These are phyloP conservation scores for Calameuta filiformis DNA, from an alignment of 2,888 invertebrate species.

Conservation along the genomic window DNA sequence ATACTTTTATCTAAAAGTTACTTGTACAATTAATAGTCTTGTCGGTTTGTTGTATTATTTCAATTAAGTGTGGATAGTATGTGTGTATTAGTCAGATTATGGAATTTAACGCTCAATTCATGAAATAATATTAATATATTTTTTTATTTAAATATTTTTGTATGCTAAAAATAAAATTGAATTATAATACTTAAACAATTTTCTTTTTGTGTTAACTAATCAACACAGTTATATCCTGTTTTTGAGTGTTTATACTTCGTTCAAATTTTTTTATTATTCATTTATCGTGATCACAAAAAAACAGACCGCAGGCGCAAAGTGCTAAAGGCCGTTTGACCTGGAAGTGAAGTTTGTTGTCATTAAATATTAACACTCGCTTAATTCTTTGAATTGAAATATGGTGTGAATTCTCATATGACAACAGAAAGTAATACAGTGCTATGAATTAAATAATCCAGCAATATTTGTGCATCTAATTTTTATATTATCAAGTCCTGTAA, in stretches of 20 bases:
- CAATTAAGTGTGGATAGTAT: too few species aligned
- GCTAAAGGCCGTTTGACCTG: slow-evolving; percentile 41
- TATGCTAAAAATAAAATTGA: too few species aligned
- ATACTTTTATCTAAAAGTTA: too few species aligned
- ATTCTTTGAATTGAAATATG: not conserved
- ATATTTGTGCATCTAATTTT: not conserved
- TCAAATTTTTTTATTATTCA: slow-evolving; percentile 42
- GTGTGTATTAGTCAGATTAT: too few species aligned
- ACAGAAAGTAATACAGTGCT: not conserved
- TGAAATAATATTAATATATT: too few species aligned
- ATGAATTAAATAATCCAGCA: not conserved
- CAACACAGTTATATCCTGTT: not conserved
- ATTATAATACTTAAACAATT: too few species aligned
- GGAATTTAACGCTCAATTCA: too few species aligned
- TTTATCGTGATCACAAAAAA: slow-evolving; percentile 37
- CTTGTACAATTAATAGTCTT: too few species aligned
- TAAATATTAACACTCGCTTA: not conserved
- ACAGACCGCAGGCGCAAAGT: slow-evolving; percentile 40
- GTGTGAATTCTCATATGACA: not conserved
- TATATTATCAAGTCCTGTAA: too few species aligned
- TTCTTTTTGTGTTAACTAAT: too few species aligned
- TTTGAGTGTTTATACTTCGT: slow-evolving; percentile 34
- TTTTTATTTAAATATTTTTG: too few species aligned
- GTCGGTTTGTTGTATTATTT: too few species aligned
- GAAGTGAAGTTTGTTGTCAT: not conserved